phyloP scores from a whole-genome alignment of 2,113 vertebrate species.

The Galbula dea region DNA sequence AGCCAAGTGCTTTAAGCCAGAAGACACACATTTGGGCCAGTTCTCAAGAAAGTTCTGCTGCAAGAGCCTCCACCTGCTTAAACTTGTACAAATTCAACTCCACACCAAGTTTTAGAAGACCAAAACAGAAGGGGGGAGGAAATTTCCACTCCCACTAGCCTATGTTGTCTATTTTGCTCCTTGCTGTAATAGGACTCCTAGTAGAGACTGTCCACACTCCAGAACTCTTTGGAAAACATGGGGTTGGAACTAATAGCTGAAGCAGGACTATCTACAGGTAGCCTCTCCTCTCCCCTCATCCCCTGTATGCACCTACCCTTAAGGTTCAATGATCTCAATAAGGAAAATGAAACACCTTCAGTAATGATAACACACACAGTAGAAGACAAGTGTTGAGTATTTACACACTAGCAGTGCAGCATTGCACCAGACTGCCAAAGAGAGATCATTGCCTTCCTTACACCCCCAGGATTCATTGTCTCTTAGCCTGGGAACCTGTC shows the following conservation, averaged over 20 bases:
- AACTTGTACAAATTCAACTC: slow-evolving; percentile 1
- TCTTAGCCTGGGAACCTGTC: slow-evolving; percentile 67
- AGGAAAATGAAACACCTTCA: background rate
- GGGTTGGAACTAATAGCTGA: background rate
- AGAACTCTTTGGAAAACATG: background rate
- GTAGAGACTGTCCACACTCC: background rate
- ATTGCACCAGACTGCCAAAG: slow-evolving; percentile 6
- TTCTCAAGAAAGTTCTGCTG: background rate
- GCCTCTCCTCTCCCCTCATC: background rate
- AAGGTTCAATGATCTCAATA: background rate
- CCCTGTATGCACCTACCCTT: background rate
- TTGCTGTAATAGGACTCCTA: background rate
- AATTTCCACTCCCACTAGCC: background rate
- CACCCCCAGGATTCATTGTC: slow-evolving; percentile 64
- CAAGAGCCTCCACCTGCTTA: background rate
- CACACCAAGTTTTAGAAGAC: background rate
- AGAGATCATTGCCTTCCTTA: slow-evolving; percentile 47
- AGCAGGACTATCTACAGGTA: background rate
- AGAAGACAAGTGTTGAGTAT: background rate
- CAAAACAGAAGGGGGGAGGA: background rate
- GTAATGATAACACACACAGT: background rate
- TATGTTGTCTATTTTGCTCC: background rate
- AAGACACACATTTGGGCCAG: background rate
- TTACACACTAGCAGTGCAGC: background rate
- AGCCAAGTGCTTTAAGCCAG: background rate